Percentiles rank a stretch among this genome's conserved stretches.
phyloP scores from a whole-genome alignment of 2,888 invertebrate species.

The Dasypolia templi region DNA sequence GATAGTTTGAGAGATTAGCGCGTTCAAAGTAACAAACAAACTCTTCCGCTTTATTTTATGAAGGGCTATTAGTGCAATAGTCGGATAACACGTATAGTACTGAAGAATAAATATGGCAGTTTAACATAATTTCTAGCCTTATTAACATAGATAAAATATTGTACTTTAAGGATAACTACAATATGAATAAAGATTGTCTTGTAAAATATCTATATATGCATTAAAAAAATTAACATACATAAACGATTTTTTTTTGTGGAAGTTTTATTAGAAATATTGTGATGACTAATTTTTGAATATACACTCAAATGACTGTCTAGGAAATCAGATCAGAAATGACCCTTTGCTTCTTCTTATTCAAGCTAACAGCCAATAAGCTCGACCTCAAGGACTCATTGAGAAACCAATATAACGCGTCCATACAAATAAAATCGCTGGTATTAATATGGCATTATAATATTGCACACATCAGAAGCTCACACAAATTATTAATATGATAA shows the following conservation, averaged over 20 bases:
- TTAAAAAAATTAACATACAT: not conserved
- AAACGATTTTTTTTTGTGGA: not conserved
- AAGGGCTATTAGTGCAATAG: no score
- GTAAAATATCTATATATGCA: not conserved
- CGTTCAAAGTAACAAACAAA: no score
- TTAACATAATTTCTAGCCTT: no score
- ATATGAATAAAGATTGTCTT: not conserved
- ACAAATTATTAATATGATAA: not conserved
- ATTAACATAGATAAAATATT: not conserved
- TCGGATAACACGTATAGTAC: no score
- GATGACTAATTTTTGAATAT: not conserved
- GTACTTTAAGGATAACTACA: slow-evolving; percentile 5
- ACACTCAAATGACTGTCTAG: not conserved
- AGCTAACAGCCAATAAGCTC: not conserved
- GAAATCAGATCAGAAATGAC: not conserved
- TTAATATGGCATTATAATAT: slow-evolving; percentile 21
- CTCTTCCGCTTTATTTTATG: no score
- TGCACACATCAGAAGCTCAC: slow-evolving; percentile 17
- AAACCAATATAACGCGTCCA: not conserved
- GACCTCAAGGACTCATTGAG: not conserved
- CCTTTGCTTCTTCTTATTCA: not conserved
- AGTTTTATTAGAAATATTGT: not conserved
- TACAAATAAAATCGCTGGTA: slow-evolving; percentile 11
- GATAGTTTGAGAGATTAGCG: no score
- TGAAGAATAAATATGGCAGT: no score